Base-by-base conservation (phyloP, 2,888 invertebrate genomes). In the Leptinotarsa rubiginosa region DNA sequence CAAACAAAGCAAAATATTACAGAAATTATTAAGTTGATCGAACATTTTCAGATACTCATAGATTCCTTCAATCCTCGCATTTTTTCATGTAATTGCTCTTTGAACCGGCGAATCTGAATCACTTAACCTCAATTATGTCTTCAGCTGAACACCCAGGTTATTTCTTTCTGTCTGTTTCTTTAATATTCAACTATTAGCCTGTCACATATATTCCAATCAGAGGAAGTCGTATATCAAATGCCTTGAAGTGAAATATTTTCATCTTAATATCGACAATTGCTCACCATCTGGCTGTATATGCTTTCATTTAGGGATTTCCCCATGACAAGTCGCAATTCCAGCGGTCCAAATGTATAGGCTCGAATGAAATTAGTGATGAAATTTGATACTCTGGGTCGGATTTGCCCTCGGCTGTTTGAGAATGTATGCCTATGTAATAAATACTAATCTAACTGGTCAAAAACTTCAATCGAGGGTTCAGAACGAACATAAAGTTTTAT, bases 191-290 rank as follows among this genome's bases (percentile, higher is more conserved):
- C 22, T 22, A 16, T 22, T 56, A 22, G 56, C 15, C 56, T 22
- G 56, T 56, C 56, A 56, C 56, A 22, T 22, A 22, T 22, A 22
- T 56, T 56, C 22, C 4, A 56, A 56, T 12, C 22, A 4, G 22
- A 56, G 56, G 22, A 56, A 56, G 56, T 22, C 56, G 22, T 56
- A 22, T 56, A 22, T 56, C 56, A 22, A 56, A 56, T 56, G 13
- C 22, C 13, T 56, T 56, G 15, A 20, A 56, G 20, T 52, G 56
- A 56, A 22, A 56, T 12, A 56, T 50, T 50, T 13, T 7, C 50
- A 15, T 50, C n/a, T 50, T 50, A 4, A 50, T 50, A 56, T 56
- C 56, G 56, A 22, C 56, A 56, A 56, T 18, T 56, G 56, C 56
- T 56, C 13, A 22, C 56, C 56, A 56, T 56, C 18, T 56, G 56